These are phyloP conservation scores for Holacanthus passer DNA, from an alignment of 2,113 vertebrate species.

Conservation along the genomic window DNA sequence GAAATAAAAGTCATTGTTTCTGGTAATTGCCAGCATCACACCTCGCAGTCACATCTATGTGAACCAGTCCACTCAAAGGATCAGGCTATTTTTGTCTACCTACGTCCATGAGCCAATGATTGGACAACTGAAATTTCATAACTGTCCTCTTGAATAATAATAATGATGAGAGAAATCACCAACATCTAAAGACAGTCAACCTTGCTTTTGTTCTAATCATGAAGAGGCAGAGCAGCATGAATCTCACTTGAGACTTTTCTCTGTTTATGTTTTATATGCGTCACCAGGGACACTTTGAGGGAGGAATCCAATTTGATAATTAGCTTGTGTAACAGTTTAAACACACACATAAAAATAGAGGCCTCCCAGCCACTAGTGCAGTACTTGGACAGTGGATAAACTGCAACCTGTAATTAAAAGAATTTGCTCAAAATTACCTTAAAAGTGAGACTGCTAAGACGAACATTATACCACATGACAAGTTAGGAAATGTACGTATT, in stretches of 20 bases:
- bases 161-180: not conserved
- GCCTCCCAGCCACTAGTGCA: not conserved
- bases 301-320: not conserved
- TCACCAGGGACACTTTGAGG: not conserved
- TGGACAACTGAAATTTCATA: slow-evolving; percentile 9
- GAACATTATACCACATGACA: not conserved
- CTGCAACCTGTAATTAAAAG: not conserved
- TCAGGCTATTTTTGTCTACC: not conserved
- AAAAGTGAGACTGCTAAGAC: not conserved
- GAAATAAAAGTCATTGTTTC: slow-evolving; percentile 30
- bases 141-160: not conserved
- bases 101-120: not conserved
- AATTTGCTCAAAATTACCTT: slow-evolving; percentile 8
- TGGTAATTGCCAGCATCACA: slow-evolving; percentile 43
- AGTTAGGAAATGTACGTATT: not conserved
- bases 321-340: not conserved
- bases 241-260: slow-evolving; percentile 1
- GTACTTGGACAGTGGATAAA: not conserved
- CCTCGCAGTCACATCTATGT: not conserved
- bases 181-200: not conserved
- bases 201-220: not conserved
- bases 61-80: slow-evolving; percentile 6
- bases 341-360: no score
- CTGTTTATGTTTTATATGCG: not conserved
- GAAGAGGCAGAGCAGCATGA: not conserved